phyloP scores from a whole-genome alignment of 2,888 invertebrate species.

The Campoletis raptor region DNA sequence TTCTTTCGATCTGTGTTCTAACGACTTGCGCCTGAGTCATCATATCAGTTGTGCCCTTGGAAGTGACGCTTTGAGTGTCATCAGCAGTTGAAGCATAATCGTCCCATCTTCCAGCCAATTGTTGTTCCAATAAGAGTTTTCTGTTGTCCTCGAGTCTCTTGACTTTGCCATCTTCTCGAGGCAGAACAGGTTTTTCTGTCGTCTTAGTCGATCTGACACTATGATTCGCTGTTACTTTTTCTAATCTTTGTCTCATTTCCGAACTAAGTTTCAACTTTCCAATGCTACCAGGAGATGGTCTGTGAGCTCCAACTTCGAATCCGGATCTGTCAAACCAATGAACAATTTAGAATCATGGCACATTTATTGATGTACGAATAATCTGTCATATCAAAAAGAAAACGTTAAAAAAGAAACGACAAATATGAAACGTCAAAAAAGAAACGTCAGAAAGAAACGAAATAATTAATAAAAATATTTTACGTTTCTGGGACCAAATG shows the following conservation, averaged over 20 bases:
- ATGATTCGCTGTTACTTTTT: conserved; percentile 95
- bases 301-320: conserved; percentile 93
- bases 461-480: too few relatives aligned
- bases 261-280: conserved; percentile 96
- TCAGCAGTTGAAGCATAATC: conserved; percentile 84
- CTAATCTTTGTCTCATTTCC: conserved; percentile 95
- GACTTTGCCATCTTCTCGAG: conserved; percentile 88
- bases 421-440: too few relatives aligned
- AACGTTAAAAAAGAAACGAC: too few relatives aligned
- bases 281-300: conserved; percentile 94
- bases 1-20: conserved; percentile 87
- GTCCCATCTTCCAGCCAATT: conserved; percentile 87
- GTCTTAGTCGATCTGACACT: conserved; percentile 93
- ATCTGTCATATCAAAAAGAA: too few relatives aligned
- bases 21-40: conserved; percentile 84
- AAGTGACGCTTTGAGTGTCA: conserved; percentile 83
- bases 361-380: neutral
- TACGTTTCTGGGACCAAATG: too few relatives aligned
- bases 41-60: conserved; percentile 84
- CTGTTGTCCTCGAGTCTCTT: conserved; percentile 94
- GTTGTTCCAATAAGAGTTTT: conserved; percentile 93
- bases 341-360: neutral
- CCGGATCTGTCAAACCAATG: conserved; percentile 84
- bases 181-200: conserved; percentile 88
- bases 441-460: too few relatives aligned